Conservation (phyloP, 2,888 invertebrate genomes). For the Drosophila helvetica region DNA sequence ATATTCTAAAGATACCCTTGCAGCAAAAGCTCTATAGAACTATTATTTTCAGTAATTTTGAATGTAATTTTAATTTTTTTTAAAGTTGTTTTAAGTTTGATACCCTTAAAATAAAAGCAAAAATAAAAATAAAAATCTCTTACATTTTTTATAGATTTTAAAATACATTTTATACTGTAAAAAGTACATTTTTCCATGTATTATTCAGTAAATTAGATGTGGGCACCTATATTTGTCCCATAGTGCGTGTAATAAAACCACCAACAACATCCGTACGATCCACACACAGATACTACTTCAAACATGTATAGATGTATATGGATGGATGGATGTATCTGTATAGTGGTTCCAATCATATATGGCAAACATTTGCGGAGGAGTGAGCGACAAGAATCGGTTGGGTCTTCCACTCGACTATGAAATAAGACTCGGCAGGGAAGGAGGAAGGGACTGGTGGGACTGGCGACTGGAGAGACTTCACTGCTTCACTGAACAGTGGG, state of each 20-base stretch:
- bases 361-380: constrained; percentile 50
- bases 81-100: too few species aligned
- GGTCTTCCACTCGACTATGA: constrained; percentile 32
- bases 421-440: constrained; percentile 1
- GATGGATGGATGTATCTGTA: not conserved
- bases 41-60: too few species aligned
- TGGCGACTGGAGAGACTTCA: constrained; percentile 1
- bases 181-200: too few species aligned
- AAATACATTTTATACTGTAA: too few species aligned
- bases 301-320: constrained; percentile 5
- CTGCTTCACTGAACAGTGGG: not conserved
- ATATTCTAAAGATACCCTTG: too few species aligned
- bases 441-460: constrained; percentile 4
- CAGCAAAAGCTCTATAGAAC: too few species aligned
- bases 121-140: too few species aligned
- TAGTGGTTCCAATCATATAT: constrained; percentile 31
- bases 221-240: not conserved
- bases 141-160: too few species aligned
- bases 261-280: constrained; percentile 17
- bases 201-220: too few species aligned
- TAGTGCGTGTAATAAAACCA: constrained; percentile 5
- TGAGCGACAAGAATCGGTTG: constrained; percentile 26
- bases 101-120: too few species aligned
- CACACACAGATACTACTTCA: constrained; percentile 17
- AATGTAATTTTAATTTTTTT: too few species aligned